Conservation (phyloP, 2,113 vertebrate genomes). For the Pandion haliaetus region DNA sequence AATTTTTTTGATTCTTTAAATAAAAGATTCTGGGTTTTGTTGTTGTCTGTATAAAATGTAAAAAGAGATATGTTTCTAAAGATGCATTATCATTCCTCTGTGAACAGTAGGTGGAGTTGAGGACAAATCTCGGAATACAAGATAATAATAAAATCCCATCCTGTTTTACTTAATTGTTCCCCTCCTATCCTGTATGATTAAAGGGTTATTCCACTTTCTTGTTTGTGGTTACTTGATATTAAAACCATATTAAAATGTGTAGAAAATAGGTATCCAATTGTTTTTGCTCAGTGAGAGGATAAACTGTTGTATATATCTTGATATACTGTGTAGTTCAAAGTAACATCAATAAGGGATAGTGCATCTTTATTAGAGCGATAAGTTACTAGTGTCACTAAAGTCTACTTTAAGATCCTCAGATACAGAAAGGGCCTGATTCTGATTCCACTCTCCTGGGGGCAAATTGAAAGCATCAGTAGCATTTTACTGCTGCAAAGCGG, state of each 20-base stretch:
- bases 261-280: slow-evolving; percentile 74
- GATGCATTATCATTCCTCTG: slow-evolving; percentile 71
- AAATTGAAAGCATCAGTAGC: background rate
- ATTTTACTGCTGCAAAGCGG: background rate
- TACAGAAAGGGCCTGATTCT: slow-evolving; percentile 2
- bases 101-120: slow-evolving; percentile 65
- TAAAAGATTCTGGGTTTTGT: slow-evolving; percentile 59
- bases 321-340: slow-evolving; percentile 72
- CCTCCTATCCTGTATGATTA: slow-evolving; percentile 70
- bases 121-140: slow-evolving; percentile 51
- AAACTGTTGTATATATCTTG: slow-evolving; percentile 74
- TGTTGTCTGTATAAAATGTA: slow-evolving; percentile 75
- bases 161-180: slow-evolving; percentile 64
- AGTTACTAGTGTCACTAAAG: slow-evolving; percentile 59
- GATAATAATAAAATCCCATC: slow-evolving; percentile 56
- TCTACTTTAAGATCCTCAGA: slow-evolving; percentile 56
- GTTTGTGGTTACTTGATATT: slow-evolving; percentile 77
- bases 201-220: slow-evolving; percentile 75
- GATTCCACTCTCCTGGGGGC: background rate
- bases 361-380: slow-evolving; percentile 70
- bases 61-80: slow-evolving; percentile 69
- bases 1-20: slow-evolving; percentile 53
- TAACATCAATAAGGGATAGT: slow-evolving; percentile 65
- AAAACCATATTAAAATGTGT: slow-evolving; percentile 68
- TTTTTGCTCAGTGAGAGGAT: slow-evolving; percentile 71